Conservation (phyloP, 2,797 vertebrate genomes). For the Alcedo atthis region DNA sequence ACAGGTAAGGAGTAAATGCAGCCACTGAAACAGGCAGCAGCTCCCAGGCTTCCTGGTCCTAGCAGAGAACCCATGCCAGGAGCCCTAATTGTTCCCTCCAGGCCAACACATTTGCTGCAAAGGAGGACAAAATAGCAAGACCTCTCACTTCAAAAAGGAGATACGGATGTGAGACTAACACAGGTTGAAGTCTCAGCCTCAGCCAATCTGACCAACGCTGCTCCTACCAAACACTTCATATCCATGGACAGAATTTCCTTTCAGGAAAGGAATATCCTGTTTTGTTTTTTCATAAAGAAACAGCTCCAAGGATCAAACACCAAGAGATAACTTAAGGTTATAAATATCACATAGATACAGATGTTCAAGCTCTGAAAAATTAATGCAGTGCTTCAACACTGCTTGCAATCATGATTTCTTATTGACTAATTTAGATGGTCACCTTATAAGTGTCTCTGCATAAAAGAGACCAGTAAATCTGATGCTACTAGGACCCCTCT, state of each 20-base stretch:
- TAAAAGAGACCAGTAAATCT: not conserved
- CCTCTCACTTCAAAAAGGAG: not conserved
- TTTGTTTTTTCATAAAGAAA: not conserved
- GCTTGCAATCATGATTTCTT: not conserved
- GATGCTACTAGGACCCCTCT: not conserved
- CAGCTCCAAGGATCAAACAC: not conserved
- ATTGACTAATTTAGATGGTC: not conserved
- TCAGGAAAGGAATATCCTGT: not conserved
- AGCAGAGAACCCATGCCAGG: not conserved
- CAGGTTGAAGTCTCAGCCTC: not conserved
- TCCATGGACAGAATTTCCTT: not conserved
- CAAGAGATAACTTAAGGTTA: conserved; percentile 15
- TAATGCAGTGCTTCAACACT: not conserved
- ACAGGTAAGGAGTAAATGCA: not conserved
- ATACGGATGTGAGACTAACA: not conserved
- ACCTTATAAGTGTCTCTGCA: not conserved
- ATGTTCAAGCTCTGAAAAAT: conserved; percentile 24
- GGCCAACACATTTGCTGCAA: not conserved
- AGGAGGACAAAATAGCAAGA: not conserved
- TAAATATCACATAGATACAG: conserved; percentile 30
- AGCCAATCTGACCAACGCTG: not conserved
- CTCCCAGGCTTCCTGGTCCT: not conserved
- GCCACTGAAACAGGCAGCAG: not conserved
- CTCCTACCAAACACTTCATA: not conserved
- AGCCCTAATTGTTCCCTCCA: not conserved